A percentile compares a stretch with the other conserved stretches of the same genome.
These are phyloP conservation scores for Dynastes grantii DNA, from an alignment of 2,888 invertebrate species.

Conservation along the genomic window DNA sequence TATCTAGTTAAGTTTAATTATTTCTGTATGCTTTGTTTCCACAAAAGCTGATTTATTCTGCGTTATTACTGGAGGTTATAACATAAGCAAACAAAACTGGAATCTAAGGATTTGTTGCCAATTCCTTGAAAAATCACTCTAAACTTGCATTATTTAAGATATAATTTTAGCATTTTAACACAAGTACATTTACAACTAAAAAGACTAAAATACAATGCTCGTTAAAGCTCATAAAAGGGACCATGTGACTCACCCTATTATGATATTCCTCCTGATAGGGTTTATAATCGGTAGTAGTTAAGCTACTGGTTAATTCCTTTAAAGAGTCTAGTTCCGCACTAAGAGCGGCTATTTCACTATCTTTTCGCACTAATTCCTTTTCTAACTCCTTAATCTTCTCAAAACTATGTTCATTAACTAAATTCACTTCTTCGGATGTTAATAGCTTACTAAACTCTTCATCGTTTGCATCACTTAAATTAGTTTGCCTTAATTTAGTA, in stretches of 20 bases:
- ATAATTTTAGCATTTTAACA: slow-evolving; percentile 12
- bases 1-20: no score
- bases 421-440: slow-evolving; percentile 6
- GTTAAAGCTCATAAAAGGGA: background rate
- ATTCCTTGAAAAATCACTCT: no score
- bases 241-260: slow-evolving; percentile 74
- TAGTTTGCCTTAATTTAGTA: slow-evolving; percentile 49
- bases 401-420: slow-evolving; percentile 34
- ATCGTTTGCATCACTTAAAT: slow-evolving; percentile 42
- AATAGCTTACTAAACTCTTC: slow-evolving; percentile 54
- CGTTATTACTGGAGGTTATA: no score
- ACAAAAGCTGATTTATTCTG: no score
- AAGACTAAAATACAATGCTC: background rate
- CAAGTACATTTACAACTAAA: no score
- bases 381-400: slow-evolving; percentile 68
- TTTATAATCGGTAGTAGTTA: slow-evolving; percentile 80
- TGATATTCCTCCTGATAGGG: slow-evolving; percentile 81
- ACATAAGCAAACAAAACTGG: no score
- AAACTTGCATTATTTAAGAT: slow-evolving; percentile 55
- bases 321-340: slow-evolving; percentile 72
- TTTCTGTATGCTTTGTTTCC: no score
- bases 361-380: slow-evolving; percentile 70
- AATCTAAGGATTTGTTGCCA: no score
- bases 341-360: slow-evolving; percentile 70
- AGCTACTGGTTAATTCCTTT: slow-evolving; percentile 70